Evolutionary conservation across 2,113 vertebrate genomes (phyloP).

Genomic region (Pituophis catenifer): DNA sequence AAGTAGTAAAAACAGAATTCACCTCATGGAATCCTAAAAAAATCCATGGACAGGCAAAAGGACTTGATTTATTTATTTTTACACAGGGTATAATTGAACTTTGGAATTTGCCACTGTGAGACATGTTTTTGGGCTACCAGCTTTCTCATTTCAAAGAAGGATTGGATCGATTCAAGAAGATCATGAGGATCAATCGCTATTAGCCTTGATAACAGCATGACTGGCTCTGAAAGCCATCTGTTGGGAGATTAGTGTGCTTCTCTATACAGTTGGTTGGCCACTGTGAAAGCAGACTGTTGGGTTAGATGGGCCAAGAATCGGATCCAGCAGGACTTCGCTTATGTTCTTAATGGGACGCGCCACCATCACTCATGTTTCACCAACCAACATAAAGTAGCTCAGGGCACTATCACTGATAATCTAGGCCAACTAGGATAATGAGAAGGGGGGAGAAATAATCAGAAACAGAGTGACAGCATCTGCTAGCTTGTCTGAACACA

Average conservation of each 20-base stretch:
- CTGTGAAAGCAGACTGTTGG: neutral
- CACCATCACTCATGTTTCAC: neutral
- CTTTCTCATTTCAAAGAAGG: neutral
- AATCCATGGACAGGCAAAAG: neutral
- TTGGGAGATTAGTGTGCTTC: neutral
- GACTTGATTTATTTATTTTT: neutral
- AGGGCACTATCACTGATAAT: neutral
- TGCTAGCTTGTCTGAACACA: neutral
- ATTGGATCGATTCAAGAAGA: neutral
- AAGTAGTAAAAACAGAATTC: neutral
- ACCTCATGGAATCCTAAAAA: neutral
- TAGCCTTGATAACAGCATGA: neutral
- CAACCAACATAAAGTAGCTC: neutral
- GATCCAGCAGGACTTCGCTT: neutral
- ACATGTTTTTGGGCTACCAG: neutral
- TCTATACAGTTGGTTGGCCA: neutral
- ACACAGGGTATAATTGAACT: neutral
- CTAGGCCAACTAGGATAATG: neutral
- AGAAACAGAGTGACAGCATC: neutral
- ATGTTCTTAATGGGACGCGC: neutral
- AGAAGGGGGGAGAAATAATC: neutral
- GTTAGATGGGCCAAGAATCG: neutral
- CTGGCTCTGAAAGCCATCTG: neutral
- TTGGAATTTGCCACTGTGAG: neutral
- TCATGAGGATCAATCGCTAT: neutral